These are phyloP conservation scores for Lycia hirtaria DNA, from an alignment of 2,888 invertebrate genomes.

Conservation along the genomic window DNA sequence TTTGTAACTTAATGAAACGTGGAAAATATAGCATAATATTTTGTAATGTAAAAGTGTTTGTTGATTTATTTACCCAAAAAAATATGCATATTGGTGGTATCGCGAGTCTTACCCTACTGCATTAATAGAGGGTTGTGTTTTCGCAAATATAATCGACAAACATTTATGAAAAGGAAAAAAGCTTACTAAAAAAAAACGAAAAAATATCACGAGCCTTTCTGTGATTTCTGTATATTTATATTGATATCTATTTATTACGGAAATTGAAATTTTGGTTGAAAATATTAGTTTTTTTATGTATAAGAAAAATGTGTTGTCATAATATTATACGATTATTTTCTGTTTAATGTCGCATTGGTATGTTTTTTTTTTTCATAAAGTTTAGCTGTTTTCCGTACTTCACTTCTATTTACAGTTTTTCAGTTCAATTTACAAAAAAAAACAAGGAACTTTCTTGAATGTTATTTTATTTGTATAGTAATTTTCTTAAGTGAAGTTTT, in stretches of 20 bases:
- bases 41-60: background rate
- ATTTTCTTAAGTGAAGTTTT: background rate
- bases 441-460: no score
- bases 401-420: no score
- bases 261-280: constrained; percentile 29
- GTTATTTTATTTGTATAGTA: no score
- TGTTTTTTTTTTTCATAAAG: no score
- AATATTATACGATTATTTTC: constrained; percentile 14
- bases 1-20: background rate
- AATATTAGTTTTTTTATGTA: constrained; percentile 20
- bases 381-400: no score
- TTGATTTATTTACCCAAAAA: constrained; percentile 7
- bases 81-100: background rate
- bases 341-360: constrained; percentile 6
- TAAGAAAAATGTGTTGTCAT: constrained; percentile 25
- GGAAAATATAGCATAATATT: constrained; percentile 1
- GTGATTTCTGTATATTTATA: constrained; percentile 32
- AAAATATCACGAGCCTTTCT: constrained; percentile 31
- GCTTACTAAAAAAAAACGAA: constrained; percentile 13
- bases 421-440: no score
- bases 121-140: background rate
- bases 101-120: background rate
- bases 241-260: constrained; percentile 18
- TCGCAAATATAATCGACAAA: constrained; percentile 5
- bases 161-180: background rate